Evolutionary conservation across 1,140 invertebrate species (phyloP).

Genomic region (Drosophila ambigua): DNA sequence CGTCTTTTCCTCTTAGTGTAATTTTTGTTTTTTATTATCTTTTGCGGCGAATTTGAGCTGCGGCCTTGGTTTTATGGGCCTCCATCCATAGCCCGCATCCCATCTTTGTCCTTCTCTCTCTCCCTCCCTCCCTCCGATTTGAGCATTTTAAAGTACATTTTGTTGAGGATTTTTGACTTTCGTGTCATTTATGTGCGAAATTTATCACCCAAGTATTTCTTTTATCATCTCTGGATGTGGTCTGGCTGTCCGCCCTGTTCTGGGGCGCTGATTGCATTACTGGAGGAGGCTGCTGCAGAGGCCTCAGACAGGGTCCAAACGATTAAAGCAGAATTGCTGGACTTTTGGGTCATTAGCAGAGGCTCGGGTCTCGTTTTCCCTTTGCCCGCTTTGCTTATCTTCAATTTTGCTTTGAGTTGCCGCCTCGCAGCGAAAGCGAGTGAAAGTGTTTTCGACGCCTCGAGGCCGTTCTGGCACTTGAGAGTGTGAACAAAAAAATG

Average conservation of each 20-base stretch:
- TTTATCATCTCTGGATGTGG: not conserved
- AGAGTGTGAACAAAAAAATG: conserved; percentile 11
- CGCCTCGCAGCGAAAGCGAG: not conserved
- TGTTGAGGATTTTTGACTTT: conserved; percentile 63
- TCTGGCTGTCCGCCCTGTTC: conserved; percentile 22
- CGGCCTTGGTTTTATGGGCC: conserved; percentile 1
- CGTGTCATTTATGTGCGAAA: conserved; percentile 60
- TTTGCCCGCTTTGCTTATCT: conserved; percentile 43
- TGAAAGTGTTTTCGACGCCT: conserved; percentile 21
- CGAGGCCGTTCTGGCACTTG: conserved; percentile 5
- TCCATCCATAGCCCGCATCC: not conserved
- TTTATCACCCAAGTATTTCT: conserved; percentile 48
- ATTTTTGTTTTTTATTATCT: conserved; percentile 61
- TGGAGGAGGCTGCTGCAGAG: not conserved
- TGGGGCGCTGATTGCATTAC: conserved; percentile 58
- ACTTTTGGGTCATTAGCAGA: conserved; percentile 45
- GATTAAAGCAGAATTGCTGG: conserved; percentile 49
- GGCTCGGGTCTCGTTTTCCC: conserved; percentile 7
- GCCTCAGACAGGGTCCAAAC: conserved; percentile 7
- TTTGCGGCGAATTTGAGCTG: conserved; percentile 18
- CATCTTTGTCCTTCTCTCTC: not conserved
- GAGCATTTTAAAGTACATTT: conserved; percentile 61
- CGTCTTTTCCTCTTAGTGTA: conserved; percentile 52
- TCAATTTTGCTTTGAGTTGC: conserved; percentile 18
- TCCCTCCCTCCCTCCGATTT: not conserved